A percentile compares a stretch with the other conserved stretches of the same genome.
Conservation (phyloP, 2,888 invertebrate species). For the Cataglyphis rosenhaueri region DNA sequence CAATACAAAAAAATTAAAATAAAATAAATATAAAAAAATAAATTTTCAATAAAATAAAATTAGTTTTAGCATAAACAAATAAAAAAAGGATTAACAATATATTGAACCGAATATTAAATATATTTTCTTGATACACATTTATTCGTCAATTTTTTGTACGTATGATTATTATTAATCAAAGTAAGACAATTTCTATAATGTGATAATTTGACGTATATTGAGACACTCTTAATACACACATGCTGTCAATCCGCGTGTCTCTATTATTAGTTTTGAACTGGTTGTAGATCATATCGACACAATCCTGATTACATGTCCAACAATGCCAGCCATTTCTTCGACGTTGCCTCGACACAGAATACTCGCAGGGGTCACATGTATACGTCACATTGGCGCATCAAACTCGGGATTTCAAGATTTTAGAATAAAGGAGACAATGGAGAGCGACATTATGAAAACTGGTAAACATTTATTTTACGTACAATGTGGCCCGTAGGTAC, state of each 20-base stretch:
- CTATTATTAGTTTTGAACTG: slow-evolving; percentile 8
- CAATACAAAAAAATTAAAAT: not conserved
- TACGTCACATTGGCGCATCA: not conserved
- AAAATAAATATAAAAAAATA: too few species aligned
- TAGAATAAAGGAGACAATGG: slow-evolving; percentile 51
- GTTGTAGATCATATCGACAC: not conserved
- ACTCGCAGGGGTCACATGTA: not conserved
- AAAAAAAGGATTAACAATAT: not conserved
- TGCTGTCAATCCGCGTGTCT: not conserved
- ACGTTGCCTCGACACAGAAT: not conserved
- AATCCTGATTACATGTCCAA: slow-evolving; percentile 24
- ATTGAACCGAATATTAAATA: too few species aligned
- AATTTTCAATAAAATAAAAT: not conserved
- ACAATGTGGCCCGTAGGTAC: slow-evolving; percentile 42
- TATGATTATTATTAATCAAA: not conserved
- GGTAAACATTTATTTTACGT: slow-evolving; percentile 61
- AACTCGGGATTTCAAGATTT: slow-evolving; percentile 33
- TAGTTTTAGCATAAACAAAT: not conserved
- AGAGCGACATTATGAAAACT: slow-evolving; percentile 57
- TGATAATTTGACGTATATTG: not conserved
- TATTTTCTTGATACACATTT: not conserved
- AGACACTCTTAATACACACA: not conserved
- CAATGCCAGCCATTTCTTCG: slow-evolving; percentile 24
- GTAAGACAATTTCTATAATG: not conserved
- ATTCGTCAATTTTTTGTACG: not conserved